Percentiles rank a stretch among this genome's conserved stretches.
phyloP scores from a whole-genome alignment of 2,888 invertebrate species.

The Kryphioiulus occultus region DNA sequence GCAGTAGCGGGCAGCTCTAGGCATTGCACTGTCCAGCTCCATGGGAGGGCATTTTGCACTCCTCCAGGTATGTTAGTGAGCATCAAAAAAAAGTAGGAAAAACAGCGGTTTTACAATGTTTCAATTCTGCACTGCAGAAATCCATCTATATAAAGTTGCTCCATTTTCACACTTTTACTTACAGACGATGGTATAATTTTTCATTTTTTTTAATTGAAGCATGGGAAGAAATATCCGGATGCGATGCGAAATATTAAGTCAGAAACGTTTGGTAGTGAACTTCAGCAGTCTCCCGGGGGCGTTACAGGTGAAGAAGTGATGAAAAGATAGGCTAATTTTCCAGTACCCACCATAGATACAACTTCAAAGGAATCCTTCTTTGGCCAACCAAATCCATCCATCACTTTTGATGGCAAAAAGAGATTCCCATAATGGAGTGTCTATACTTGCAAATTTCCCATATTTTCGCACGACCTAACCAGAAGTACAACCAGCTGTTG shows the following conservation, averaged over 20 bases:
- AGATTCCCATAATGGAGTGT: background rate
- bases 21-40: conserved; percentile 6
- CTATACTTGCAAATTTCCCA: background rate
- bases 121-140: background rate
- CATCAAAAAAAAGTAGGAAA: background rate
- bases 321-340: background rate
- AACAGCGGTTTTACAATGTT: conserved; percentile 6
- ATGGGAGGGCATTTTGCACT: conserved; percentile 13
- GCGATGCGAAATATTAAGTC: background rate
- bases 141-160: background rate
- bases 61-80: background rate
- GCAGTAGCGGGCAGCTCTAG: background rate
- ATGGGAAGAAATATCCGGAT: background rate
- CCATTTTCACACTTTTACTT: background rate
- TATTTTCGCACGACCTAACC: background rate
- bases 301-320: background rate
- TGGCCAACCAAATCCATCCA: background rate
- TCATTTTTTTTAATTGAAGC: background rate
- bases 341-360: background rate
- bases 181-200: background rate
- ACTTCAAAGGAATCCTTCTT: background rate
- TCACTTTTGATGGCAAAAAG: background rate
- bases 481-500: background rate
- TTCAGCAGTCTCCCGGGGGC: background rate
- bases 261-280: background rate